Conservation (phyloP, 2,888 invertebrate genomes). For the Cephus sareptanus region DNA sequence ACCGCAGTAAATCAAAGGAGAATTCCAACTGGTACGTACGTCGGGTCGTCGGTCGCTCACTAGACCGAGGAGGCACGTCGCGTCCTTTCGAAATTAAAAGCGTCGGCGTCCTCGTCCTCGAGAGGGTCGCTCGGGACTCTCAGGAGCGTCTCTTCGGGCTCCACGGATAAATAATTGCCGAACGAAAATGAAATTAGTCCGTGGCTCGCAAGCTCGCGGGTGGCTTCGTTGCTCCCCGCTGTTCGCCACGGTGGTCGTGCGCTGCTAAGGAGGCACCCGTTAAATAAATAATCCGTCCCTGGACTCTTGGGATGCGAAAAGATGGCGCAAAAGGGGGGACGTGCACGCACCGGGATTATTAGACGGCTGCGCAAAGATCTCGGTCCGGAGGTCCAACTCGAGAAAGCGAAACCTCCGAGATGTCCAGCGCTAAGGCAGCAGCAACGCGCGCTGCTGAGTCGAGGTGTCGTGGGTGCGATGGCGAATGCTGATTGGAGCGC, state of each 20-base stretch:
- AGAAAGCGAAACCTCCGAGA: not conserved
- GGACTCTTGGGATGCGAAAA: not conserved
- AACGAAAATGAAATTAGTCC: slow-evolving; percentile 23
- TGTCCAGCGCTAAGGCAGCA: not conserved
- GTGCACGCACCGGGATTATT: not conserved
- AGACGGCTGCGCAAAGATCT: not conserved
- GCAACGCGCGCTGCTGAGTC: not conserved
- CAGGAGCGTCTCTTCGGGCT: not conserved
- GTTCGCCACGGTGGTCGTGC: slow-evolving; percentile 19
- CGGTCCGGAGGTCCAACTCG: not conserved
- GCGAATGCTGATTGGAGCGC: slow-evolving; percentile 44
- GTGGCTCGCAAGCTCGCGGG: slow-evolving; percentile 7
- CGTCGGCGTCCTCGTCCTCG: not conserved
- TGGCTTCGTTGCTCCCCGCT: slow-evolving; percentile 17
- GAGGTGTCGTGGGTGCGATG: slow-evolving; percentile 38
- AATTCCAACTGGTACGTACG: not conserved
- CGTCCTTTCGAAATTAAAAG: not conserved
- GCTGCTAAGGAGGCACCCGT: not conserved
- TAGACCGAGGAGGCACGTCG: not conserved
- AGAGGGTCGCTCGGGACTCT: not conserved
- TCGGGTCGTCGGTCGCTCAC: not conserved
- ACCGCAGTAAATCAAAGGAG: slow-evolving; percentile 54
- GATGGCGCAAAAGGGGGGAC: not conserved
- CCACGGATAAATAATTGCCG: slow-evolving; percentile 14
- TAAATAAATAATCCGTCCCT: not conserved